These are phyloP conservation scores for Orchesella flavescens DNA, from an alignment of 2,888 invertebrate species.

Conservation along the genomic window DNA sequence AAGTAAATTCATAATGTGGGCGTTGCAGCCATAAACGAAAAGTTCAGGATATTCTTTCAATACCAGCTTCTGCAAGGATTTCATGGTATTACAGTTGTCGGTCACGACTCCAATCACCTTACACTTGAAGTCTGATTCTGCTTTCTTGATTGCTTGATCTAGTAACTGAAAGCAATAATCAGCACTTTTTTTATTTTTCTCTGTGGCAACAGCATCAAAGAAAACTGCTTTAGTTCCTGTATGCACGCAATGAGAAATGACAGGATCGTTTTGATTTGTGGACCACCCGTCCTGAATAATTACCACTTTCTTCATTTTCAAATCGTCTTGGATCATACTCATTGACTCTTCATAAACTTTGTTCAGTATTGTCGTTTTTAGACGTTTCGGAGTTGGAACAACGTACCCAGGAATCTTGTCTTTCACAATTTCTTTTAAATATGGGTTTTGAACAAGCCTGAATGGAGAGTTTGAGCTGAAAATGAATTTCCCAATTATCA, in stretches of 20 bases:
- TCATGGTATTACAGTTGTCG: constrained; percentile 50
- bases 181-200: constrained; percentile 23
- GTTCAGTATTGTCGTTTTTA: constrained; percentile 27
- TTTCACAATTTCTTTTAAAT: constrained; percentile 16
- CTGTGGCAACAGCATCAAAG: constrained; percentile 24
- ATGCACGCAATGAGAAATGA: constrained; percentile 43
- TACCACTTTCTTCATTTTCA: constrained; percentile 31
- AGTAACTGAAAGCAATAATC: constrained; percentile 22
- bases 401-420: constrained; percentile 32
- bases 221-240: constrained; percentile 22
- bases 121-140: neutral
- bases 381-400: constrained; percentile 23
- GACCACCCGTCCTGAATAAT: constrained; percentile 61
- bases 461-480: too few species aligned
- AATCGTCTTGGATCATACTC: neutral
- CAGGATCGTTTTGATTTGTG: constrained; percentile 49
- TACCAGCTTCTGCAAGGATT: neutral
- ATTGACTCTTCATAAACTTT: constrained; percentile 19
- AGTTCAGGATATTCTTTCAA: neutral
- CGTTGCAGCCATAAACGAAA: constrained; percentile 42
- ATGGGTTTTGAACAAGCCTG: constrained; percentile 23
- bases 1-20: constrained; percentile 45
- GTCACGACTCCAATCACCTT: constrained; percentile 34
- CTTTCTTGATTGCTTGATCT: neutral
- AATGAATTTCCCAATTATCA: too few species aligned